Base-by-base conservation (phyloP, 1,140 invertebrate species). In the Aphidius ervi region DNA sequence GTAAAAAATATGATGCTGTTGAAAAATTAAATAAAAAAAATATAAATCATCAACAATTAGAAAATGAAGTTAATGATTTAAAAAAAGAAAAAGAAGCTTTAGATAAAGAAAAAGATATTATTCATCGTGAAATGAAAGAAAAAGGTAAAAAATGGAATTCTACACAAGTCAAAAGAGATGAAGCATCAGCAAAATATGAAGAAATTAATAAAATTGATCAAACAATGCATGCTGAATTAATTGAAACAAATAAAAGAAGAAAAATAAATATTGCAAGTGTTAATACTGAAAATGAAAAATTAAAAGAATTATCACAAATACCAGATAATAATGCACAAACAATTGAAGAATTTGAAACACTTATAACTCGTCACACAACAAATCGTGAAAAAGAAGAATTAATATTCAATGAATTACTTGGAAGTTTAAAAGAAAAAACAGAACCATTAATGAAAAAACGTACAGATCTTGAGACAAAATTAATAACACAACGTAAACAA, bases 301-400 rank as follows among this genome's bases (percentile, higher is more conserved):
- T 90, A 4, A 82, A 84, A 39, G 83, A 87, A n/a, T 71, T 88
- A 9, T 74, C 82, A 65, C 81, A 81, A 66, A 73, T 87, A 42
- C 91, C 92, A 1, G 85, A 87, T 41, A 89, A 90, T 65, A 89
- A 88, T 74, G 74, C 80, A 46, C 82, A 84, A 58, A 83, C 88
- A 60, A 93, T 95, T 52, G 79, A 84, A 59, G 88, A 93, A 59
- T 86, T 88, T 62, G 82, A 88, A 66, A 73, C 70, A 9, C 75
- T 88, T 42, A 76, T 87, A 41, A 79, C 81, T 47, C 83, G 81
- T 62, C 69, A 85, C 8, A 71, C 69, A 3, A 74, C 76, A 39
- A 78, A 83, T 57, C 85, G 84, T 59, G 74, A 75, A 47, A 77
- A 78, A 43, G 82, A 84, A 41, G 86, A 84, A 77, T 43, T 73